A percentile compares a stretch with the other conserved stretches of the same genome.
Conservation (phyloP, 2,888 invertebrate species). For the Torymus aiolomorphi region DNA sequence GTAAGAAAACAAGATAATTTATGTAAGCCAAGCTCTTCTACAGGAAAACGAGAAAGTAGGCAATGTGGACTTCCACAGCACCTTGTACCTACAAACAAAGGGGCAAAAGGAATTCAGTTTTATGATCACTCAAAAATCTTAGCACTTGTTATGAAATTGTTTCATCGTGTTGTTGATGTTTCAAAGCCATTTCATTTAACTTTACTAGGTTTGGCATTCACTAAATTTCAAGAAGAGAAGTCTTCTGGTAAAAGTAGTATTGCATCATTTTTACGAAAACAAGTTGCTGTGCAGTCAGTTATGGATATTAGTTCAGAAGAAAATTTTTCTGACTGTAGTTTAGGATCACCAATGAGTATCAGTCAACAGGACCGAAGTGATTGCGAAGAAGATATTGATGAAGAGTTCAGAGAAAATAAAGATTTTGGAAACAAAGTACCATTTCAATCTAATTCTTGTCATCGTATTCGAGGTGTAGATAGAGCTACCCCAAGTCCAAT, state of each 20-base stretch:
- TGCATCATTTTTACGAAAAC: slow-evolving; percentile 85
- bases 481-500: slow-evolving; percentile 60
- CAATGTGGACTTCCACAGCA: slow-evolving; percentile 79
- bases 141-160: slow-evolving; percentile 84
- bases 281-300: slow-evolving; percentile 87
- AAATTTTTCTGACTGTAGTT: slow-evolving; percentile 72
- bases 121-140: slow-evolving; percentile 82
- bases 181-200: slow-evolving; percentile 88
- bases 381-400: slow-evolving; percentile 67
- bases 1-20: slow-evolving; percentile 83
- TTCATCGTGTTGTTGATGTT: slow-evolving; percentile 84
- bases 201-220: slow-evolving; percentile 87
- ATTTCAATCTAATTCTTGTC: slow-evolving; percentile 55
- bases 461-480: slow-evolving; percentile 54
- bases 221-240: slow-evolving; percentile 84
- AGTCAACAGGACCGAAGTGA: slow-evolving; percentile 65
- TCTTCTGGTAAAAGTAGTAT: slow-evolving; percentile 84
- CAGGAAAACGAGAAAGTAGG: slow-evolving; percentile 85
- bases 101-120: slow-evolving; percentile 71
- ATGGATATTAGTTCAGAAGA: slow-evolving; percentile 72
- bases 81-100: slow-evolving; percentile 80
- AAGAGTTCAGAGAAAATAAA: slow-evolving; percentile 57
- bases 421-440: slow-evolving; percentile 57
- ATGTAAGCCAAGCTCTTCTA: slow-evolving; percentile 77
- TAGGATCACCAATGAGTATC: slow-evolving; percentile 74